Evolutionary conservation across 2,888 invertebrate genomes (phyloP), one percentile per base, ranked within the genome.

Genomic region (Cryptus viduatorius): DNA sequence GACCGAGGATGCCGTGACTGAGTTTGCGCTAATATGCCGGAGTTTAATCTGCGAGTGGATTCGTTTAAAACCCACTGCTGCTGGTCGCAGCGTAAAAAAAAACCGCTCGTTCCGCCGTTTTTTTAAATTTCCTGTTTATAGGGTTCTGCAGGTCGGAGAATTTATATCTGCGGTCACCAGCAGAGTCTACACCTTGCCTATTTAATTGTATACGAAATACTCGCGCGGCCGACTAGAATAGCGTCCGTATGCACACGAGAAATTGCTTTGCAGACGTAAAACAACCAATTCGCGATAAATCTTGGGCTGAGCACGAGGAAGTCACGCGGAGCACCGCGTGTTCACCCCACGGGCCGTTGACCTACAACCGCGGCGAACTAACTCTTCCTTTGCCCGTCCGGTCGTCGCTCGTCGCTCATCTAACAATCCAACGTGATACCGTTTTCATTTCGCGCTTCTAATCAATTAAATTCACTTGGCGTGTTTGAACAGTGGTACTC

Each of bases 401-500:
- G 16, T 68, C 24, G 59, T 64, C 24, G 59, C 56, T 16, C 59
- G 5, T 24, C 37, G 12, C 24, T 50, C 64, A 75, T 76, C 44
- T 37, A 72, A 44, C 19, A 5, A 79, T 37, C 29, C n/a, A 29
- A 10, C 61, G 53, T 31, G 48, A 31, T 64, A 46, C 29, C 48
- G 29, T 50, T 64, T 67, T 59, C 37, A 37, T 64, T 67, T 59
- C 31, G 46, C 65, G 73, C n/a, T 24, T 68, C 53, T 84, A 73
- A 85, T 80, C 68, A 64, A 82, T 76, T 75, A 7, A 82, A 73
- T 83, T 53, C 29, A 44, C 68, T 48, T 79, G 19, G 29, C 61
- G 64, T 83, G 67, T 79, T 84, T 80, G 69, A 42, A 42, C 76
- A 89, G 90, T 86, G 83, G 92, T 89, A 50, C 83, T 83, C 87